Conservation (phyloP, 1,140 invertebrate genomes). For the Ceratitis capitata region DNA sequence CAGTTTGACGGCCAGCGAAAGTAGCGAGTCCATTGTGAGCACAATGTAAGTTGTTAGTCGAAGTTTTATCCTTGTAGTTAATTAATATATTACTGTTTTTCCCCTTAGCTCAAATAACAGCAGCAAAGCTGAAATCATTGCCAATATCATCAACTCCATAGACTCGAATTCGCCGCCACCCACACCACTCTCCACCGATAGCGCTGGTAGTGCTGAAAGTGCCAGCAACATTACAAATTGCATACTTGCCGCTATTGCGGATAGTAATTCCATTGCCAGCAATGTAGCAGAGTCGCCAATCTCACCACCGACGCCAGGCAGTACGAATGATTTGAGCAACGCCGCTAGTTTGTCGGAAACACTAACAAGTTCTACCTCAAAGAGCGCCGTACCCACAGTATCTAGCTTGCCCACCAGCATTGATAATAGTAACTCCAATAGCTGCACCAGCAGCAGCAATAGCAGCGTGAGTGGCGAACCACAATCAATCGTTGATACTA, state of each 20-base stretch:
- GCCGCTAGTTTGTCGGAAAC: not conserved
- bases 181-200: not conserved
- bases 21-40: constrained; percentile 44
- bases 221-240: not conserved
- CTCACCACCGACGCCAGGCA: constrained; percentile 41
- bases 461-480: constrained; percentile 41
- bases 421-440: constrained; percentile 46
- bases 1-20: constrained; percentile 61
- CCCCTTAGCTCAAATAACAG: not conserved
- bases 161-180: constrained; percentile 22
- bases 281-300: not conserved
- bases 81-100: constrained; percentile 5
- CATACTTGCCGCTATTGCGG: not conserved
- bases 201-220: not conserved
- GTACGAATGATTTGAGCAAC: not conserved
- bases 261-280: not conserved
- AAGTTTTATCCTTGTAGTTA: not conserved
- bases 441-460: not conserved
- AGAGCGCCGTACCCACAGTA: constrained; percentile 35
- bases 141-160: constrained; percentile 19
- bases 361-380: constrained; percentile 49
- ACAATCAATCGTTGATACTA: constrained; percentile 37
- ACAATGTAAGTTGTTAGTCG: not conserved
- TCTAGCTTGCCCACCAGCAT: constrained; percentile 43
- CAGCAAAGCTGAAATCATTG: not conserved